Evolutionary conservation across 2,113 vertebrate genomes (phyloP), one percentile per base, ranked within the genome.

Genomic region (Esox niger): DNA sequence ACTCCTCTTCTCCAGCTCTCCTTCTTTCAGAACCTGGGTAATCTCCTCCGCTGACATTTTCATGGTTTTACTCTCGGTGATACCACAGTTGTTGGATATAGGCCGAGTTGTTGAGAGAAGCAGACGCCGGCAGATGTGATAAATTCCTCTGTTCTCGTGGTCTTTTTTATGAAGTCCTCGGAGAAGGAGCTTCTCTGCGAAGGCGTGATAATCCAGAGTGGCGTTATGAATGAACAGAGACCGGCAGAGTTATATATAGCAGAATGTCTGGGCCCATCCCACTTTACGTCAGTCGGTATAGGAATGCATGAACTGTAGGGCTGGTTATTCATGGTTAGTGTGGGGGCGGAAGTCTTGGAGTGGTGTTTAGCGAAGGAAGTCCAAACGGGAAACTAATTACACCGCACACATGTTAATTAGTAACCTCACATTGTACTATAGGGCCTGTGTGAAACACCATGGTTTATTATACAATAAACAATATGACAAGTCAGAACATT

Each of bases 1-100:
- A 84, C 96, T 96, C 72, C 97, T 91, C 88, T 98, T 98, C 88
- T 98, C 95, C 90, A 98, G 91, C 86, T 95, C 94, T 72, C 96
- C 96, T 80, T 97, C 95, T 71, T 95, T 94, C 72, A 98, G 90
- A 68, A 95, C 88, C 62, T 86, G 82, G 76, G 72, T 66, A 30
- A 85, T 83, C 69, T 91, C 91, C 52, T 88, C 87, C 61, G 89
- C 88, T 21, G 93, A 90, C 90, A 92, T 93, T 91, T 85, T 92
- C 94, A 94, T 95, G 67, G 21, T 84, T 64, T 75, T 46, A 6
- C 26, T 25, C 2, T 43, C 54, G 25, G 0, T 38, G 7, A 49
- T 43, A 49, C 33, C 26, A 30, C 17, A 62, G 17, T 23, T 55
- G 33, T 67, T 2, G 11, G 11, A 15, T 17, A 43, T 43, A 17